Evolutionary conservation across 2,888 invertebrate genomes (phyloP), one percentile per base, ranked within the genome.

Genomic region (Cosmorhoe ocellata): DNA sequence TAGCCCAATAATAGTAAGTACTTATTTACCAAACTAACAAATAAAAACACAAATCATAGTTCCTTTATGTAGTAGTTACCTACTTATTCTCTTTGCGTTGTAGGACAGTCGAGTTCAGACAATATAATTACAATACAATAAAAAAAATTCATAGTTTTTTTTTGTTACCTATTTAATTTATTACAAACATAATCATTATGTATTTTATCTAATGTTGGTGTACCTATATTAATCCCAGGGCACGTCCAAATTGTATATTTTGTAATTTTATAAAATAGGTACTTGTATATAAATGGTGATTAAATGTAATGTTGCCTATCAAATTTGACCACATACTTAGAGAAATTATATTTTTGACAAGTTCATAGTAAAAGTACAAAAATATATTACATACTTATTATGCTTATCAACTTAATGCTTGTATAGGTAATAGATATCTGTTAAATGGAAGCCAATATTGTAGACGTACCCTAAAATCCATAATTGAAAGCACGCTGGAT

Each of bases 381-480:
- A 27, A 38, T 38, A 27, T 11, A 13, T 38, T n/a, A n/a, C n/a
- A n/a, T n/a, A n/a, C n/a, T n/a, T n/a, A n/a, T n/a, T n/a, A 14
- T 14, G 27, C 8, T 33, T 11, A 18, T 37, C 36, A 45, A 51
- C 12, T 31, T 33, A 36, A 1, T 9, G 12, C 32, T 36, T 31
- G 11, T 9, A 31, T 34, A 41, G 18, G 4, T 24, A 24, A 31
- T 34, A 41, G 18, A 18, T 24, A 24, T 42, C 34, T 38, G 39
- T 39, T 42, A n/a, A n/a, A n/a, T n/a, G 30, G 40, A 42, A 39
- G 50, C 37, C 37, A 38, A 51, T 33, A 24, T 27, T 46, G 48
- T 51, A 55, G 56, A 59, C 52, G 51, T 56, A 62, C 56, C 58
- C 43, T 27, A 51, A 54, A 46, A 42, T n/a, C n/a, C n/a, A 47